Base-by-base conservation (phyloP, 1,140 invertebrate genomes). In the Caerostris darwini region DNA sequence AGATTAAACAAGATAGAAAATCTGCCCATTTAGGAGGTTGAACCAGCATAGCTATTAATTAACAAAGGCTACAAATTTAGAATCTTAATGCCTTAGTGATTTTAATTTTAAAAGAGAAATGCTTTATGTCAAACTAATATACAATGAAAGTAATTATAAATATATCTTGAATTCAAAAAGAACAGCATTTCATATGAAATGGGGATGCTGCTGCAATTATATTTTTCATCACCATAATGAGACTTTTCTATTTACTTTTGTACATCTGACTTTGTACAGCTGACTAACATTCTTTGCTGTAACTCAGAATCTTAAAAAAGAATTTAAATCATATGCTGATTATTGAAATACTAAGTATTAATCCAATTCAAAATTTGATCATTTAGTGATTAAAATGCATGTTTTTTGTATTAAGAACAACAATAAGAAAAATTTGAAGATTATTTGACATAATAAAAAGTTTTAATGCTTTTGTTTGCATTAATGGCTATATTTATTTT, bases 21-120 rank as follows among this genome's bases (percentile, higher is more conserved):
- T 99, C 98, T 97, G 98, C 99, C 98, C 98, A 99, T 97, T 98
- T 98, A 96, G 98, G 98, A 96, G 98, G 98, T 98, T 99, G 98
- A 96, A 99, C 98, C 96, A 98, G 98, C 98, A 99, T 99, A 97
- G 53, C 17, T 61, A 67, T 8, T 89, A 10, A 12, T 88, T 82
- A 94, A 81, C n/a, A 50, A 19, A 56, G 64, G 14, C 34, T 34
- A 34, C 34, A 34, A 34, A 34, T 34, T 34, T 34, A 1, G 34
- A 34, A 34, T 34, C 34, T 34, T 34, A 34, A 34, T 34, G 34
- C 34, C 34, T 34, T 34, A 34, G 34, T 34, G 34, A 34, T 34
- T 34, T 34, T 34, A 34, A n/a, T n/a, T n/a, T n/a, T n/a, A n/a
- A n/a, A n/a, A 34, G 34, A 34, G 34, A 34, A 34, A 34, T 34